Base-by-base conservation (phyloP, 2,113 vertebrate species). In the Pterocles gutturalis region DNA sequence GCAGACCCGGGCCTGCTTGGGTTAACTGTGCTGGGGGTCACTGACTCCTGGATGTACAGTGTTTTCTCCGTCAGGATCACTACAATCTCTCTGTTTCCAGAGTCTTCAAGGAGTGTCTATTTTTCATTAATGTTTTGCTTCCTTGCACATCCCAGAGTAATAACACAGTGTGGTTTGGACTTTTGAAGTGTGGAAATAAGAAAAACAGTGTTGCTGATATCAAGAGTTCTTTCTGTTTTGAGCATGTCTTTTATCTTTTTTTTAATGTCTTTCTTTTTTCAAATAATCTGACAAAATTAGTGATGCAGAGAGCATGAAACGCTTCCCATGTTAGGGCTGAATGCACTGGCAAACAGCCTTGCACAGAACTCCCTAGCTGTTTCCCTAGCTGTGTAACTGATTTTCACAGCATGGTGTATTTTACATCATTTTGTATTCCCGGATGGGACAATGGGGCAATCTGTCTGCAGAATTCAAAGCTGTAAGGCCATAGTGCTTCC, bases 21-120 rank as follows among this genome's bases (percentile, higher is more conserved):
- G 4, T 62, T 55, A n/a, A 13, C 31, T 53, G 28, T 22, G 3
- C 36, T 1, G 4, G 28, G 33, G 67, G 33, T 65, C 26, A 20
- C 10, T 1, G 1, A 8, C 25, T 61, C 22, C 38, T 88, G 38
- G 13, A 33, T 19, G 29, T 22, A 31, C 41, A 29, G 34, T 13
- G 11, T 7, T 86, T 24, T 67, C 46, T 34, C 20, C n/a, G 18
- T 61, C 45, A 48, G 53, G 33, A 76, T 72, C 21, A 19, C 67
- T 28, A 17, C 9, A 1, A 3, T 78, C 8, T 11, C 13, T 13
- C 9, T 86, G 17, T 75, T 89, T 71, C 51, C 48, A 55, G 8
- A 0, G 0, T 57, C 55, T 66, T 75, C 64, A 85, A 71, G 43
- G 28, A 46, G 2, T 6, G 12, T 16, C 20, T 55, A 0, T 31